Conservation (phyloP, 2,113 vertebrate genomes). For the Progne subis region DNA sequence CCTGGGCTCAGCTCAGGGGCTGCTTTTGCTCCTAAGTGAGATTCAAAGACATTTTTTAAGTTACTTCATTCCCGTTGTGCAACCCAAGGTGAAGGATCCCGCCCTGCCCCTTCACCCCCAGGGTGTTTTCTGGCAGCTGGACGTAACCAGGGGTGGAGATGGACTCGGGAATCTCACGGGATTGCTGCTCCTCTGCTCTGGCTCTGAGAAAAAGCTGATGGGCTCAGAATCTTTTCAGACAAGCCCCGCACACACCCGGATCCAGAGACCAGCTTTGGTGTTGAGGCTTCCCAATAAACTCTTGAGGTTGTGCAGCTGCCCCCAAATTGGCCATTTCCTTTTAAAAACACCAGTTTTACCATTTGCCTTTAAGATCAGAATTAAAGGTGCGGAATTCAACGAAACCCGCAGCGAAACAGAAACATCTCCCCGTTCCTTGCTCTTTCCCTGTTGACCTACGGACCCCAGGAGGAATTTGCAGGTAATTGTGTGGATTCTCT, state of each 20-base stretch:
- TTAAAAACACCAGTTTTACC: background rate
- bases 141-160: background rate
- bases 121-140: background rate
- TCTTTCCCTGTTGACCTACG: rapidly evolving
- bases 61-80: background rate
- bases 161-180: background rate
- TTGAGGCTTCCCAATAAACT: background rate
- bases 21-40: background rate
- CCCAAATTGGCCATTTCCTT: background rate
- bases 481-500: background rate
- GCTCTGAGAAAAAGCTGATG: background rate
- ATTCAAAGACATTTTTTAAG: rapidly evolving
- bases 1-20: background rate
- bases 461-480: background rate
- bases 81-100: background rate
- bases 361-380: background rate
- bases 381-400: background rate
- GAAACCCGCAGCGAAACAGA: background rate
- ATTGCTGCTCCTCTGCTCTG: background rate
- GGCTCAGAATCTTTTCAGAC: background rate
- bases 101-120: background rate
- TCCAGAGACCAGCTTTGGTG: background rate
- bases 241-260: rapidly evolving
- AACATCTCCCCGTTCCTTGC: background rate
- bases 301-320: background rate